A percentile compares a stretch with the other conserved stretches of the same genome.
phyloP scores from a whole-genome alignment of 1,140 invertebrate genomes.

The Drosophila rhopaloa region DNA sequence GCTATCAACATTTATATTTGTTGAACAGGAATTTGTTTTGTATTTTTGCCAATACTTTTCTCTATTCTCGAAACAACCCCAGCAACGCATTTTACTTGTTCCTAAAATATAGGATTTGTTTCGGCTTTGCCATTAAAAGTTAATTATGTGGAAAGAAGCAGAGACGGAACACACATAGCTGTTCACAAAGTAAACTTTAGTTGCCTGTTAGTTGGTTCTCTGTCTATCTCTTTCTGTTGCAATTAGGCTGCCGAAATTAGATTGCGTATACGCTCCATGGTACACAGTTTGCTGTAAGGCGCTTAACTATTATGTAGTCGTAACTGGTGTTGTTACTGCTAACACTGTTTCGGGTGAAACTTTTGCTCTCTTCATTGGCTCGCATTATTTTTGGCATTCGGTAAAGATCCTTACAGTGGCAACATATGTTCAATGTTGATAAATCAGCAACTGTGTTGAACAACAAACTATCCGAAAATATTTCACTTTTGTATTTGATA shows the following conservation, averaged over 20 bases:
- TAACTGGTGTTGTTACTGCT: conserved; percentile 20
- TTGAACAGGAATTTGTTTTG: conserved; percentile 3
- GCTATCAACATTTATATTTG: conserved; percentile 13
- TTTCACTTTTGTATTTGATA: no score
- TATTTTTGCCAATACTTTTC: conserved; percentile 1
- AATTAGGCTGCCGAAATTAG: conserved; percentile 74
- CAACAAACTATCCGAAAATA: no score
- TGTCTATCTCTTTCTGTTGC: conserved; percentile 16
- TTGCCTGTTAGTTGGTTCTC: conserved; percentile 45
- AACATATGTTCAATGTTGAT: background rate
- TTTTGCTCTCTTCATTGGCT: conserved; percentile 10
- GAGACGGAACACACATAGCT: conserved; percentile 7
- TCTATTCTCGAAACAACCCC: background rate
- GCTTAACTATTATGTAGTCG: conserved; percentile 60
- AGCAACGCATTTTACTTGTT: background rate
- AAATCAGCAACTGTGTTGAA: no score
- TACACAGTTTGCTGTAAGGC: conserved; percentile 64
- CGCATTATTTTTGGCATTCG: conserved; percentile 37
- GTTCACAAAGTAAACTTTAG: conserved; percentile 42
- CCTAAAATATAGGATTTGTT: conserved; percentile 39
- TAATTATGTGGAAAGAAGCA: conserved; percentile 68
- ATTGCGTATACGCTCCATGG: conserved; percentile 73
- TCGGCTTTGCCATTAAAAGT: conserved; percentile 65
- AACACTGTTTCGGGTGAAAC: conserved; percentile 13
- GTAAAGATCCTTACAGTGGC: conserved; percentile 8